phyloP scores from a whole-genome alignment of 1,140 invertebrate species.

The Drosophila nikananu region DNA sequence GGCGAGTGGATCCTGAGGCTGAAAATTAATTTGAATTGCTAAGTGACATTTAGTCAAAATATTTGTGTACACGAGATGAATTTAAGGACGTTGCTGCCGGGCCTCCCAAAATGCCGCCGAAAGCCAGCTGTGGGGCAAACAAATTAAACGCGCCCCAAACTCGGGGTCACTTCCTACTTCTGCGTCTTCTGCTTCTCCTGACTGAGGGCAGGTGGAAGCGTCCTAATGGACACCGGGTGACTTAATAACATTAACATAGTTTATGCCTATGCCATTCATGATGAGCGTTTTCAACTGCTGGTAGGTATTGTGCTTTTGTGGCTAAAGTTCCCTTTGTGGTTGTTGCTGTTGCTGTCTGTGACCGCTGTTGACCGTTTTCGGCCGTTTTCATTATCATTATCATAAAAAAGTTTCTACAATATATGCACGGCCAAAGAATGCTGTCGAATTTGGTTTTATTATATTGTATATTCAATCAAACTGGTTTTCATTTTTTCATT shows the following conservation, averaged over 20 bases:
- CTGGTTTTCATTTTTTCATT: conserved; percentile 61
- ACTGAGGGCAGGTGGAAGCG: not conserved
- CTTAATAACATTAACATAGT: conserved; percentile 56
- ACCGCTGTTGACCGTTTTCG: conserved; percentile 51
- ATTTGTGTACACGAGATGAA: conserved; percentile 48
- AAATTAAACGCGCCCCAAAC: conserved; percentile 24
- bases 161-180: conserved; percentile 29
- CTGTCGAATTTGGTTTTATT: conserved; percentile 74
- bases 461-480: conserved; percentile 64
- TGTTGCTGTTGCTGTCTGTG: conserved; percentile 19
- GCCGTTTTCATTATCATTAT: conserved; percentile 63
- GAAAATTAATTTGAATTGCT: conserved; percentile 67
- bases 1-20: conserved; percentile 24
- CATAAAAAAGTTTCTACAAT: conserved; percentile 73
- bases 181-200: no score
- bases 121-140: conserved; percentile 10
- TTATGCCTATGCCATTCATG: conserved; percentile 52
- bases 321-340: conserved; percentile 3
- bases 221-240: conserved; percentile 21
- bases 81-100: conserved; percentile 26
- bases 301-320: conserved; percentile 39
- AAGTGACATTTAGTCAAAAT: conserved; percentile 70
- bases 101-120: not conserved
- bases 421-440: conserved; percentile 74
- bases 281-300: conserved; percentile 33